These are phyloP conservation scores for Dryoscopus gambensis DNA, from an alignment of 2,113 vertebrate species.

Conservation along the genomic window DNA sequence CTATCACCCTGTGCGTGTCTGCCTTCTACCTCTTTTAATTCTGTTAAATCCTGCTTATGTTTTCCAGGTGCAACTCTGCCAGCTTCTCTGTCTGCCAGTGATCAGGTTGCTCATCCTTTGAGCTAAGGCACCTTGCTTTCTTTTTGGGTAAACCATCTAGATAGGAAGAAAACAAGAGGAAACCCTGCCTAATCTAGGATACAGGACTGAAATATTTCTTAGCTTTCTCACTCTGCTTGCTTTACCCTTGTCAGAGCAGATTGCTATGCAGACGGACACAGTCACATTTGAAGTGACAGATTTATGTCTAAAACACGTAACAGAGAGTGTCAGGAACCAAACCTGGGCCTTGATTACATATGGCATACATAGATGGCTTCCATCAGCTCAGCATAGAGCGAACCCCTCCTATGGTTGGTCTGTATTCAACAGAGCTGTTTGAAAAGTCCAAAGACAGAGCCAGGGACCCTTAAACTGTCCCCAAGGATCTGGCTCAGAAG, in stretches of 20 bases:
- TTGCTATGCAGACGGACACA: background rate
- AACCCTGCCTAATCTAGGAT: background rate
- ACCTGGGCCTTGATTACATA: background rate
- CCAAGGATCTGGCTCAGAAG: background rate
- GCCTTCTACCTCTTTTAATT: background rate
- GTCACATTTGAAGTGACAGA: constrained; percentile 11
- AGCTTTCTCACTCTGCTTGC: background rate
- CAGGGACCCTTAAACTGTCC: background rate
- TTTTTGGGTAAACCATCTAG: background rate
- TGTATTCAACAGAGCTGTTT: background rate
- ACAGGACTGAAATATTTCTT: background rate
- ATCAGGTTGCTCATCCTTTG: background rate
- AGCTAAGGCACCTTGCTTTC: background rate
- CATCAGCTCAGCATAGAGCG: background rate
- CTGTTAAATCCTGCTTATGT: background rate
- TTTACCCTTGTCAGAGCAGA: constrained; percentile 22
- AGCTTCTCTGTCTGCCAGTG: background rate
- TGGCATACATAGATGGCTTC: background rate
- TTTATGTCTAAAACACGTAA: constrained; percentile 3
- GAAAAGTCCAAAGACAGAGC: background rate
- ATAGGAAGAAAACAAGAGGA: background rate
- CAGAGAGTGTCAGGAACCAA: background rate
- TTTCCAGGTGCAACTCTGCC: background rate
- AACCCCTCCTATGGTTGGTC: background rate
- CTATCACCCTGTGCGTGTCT: background rate